Evolutionary conservation across 2,797 vertebrate genomes (phyloP), one percentile per base, ranked within the genome.

Genomic region (Micromesistius poutassou): DNA sequence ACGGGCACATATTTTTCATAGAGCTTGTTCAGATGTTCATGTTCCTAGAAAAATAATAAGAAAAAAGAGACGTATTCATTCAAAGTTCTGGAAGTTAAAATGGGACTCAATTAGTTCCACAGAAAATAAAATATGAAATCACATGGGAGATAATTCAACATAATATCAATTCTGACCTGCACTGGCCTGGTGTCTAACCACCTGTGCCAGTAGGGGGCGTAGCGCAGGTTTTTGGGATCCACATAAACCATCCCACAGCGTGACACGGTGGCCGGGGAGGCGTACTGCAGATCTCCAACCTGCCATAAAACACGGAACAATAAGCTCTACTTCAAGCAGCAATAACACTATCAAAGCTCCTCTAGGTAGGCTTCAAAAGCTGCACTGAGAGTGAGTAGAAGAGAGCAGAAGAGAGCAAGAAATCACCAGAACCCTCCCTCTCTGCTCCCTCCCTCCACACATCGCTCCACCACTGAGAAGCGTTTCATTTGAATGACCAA

Each of bases 191-290:
- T 72, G 36, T 84, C 93, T 30, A 96, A 75, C 98, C 98, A 99
- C 83, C 94, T 98, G 79, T 96, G 91, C 98, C 97, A 99, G 90
- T 93, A 98, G 0, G 98, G 97, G 7, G 87, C 80, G 70, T 96
- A 99, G 77, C 92, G 94, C 86, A 99, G 90, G 79, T 99, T 98
- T 92, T 99, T 97, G 42, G 98, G 98, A 86, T 99, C 98, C 83
- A 99, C 96, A 86, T 95, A 99, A 75, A 99, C 98, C 96, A 99
- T 98, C 70, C 97, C 98, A 77, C 98, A 98, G 71, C 98, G 96
- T 16, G 97, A 99, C 46, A 99, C 98, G 0, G 97, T 99, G 14
- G 98, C 97, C 73, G 98, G 97, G 25, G 98, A 99, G 22, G 98
- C 98, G 42, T 98, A 96, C 79, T 98, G 97, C 74, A 99, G 90